Evolutionary conservation across 1,140 invertebrate genomes (phyloP), one percentile per base, ranked within the genome.

Genomic region (Hypsibius dujardini): DNA sequence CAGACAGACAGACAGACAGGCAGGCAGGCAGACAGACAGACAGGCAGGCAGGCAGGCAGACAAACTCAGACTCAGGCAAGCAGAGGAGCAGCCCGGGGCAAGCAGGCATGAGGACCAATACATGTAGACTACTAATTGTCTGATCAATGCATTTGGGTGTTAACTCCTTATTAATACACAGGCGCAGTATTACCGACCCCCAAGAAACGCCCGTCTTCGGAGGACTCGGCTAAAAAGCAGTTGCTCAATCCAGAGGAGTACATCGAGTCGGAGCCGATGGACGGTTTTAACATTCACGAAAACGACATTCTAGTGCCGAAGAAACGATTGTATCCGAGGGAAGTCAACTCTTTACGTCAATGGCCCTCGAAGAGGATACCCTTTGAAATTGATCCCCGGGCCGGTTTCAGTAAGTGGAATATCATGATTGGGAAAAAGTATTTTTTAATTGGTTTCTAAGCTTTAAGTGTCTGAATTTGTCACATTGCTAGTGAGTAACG

Each of bases 301-400:
- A 67, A 67, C 42, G 62, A 67, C 45, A 67, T 67, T 42, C 62
- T 67, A 3, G 45, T 67, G 12, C 42, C 62, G 62, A 42, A 42
- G 42, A 67, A 67, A 42, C 62, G 62, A 3, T 42, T 7, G 42
- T 7, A 12, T 3, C 3, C 45, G 3, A 12, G 62, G 3, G 62
- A 67, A 42, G 62, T 67, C 62, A 67, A 67, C 62, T 67, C 62
- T 3, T 7, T 42, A 14, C 62, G 62, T 7, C 62, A 67, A 42
- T 67, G 62, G 62, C 62, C 62, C 3, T 14, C 7, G 7, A 12
- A 42, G 7, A 14, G 7, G 7, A 67, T 67, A 7, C 62, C 62
- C 3, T 67, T 14, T 67, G 62, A 67, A 67, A 67, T 67, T 42
- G 62, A 67, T 42, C 62, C 62, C 3, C 12, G 3, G 45, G 62